phyloP scores from a whole-genome alignment of 2,888 invertebrate genomes.

The Hypena proboscidalis region DNA sequence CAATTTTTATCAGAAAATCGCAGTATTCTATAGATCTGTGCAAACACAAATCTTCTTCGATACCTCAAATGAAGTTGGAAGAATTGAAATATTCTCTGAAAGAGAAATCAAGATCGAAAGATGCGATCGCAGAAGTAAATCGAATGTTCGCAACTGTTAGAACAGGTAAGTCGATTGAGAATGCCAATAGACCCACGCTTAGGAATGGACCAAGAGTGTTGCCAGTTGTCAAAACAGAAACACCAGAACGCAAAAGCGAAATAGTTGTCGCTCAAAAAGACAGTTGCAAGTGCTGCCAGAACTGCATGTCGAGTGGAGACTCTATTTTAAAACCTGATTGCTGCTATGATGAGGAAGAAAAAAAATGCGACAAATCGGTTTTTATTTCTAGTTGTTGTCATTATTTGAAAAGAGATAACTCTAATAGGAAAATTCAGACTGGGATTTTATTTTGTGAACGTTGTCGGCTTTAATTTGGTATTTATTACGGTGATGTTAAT shows the following conservation, averaged over 20 bases:
- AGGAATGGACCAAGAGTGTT: conserved; percentile 71
- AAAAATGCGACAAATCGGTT: conserved; percentile 47
- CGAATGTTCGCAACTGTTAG: conserved; percentile 74
- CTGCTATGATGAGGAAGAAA: conserved; percentile 40
- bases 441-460: too few species aligned
- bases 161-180: conserved; percentile 41
- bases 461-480: too few species aligned
- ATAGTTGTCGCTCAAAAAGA: conserved; percentile 4
- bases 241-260: conserved; percentile 8
- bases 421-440: conserved; percentile 32
- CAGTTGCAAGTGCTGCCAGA: conserved; percentile 54
- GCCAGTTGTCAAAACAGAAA: conserved; percentile 74
- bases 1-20: conserved; percentile 42
- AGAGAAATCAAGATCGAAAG: conserved; percentile 67
- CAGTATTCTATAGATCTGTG: conserved; percentile 51
- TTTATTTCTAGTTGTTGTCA: too few species aligned
- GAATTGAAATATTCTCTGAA: conserved; percentile 67
- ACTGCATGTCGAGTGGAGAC: conserved; percentile 68
- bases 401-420: too few species aligned
- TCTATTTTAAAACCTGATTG: conserved; percentile 47
- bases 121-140: conserved; percentile 73
- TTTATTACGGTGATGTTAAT: too few species aligned
- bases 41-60: conserved; percentile 72
- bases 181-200: conserved; percentile 61
- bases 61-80: conserved; percentile 78